Evolutionary conservation across 2,113 vertebrate species (phyloP).

Genomic region (Isurus oxyrinchus): DNA sequence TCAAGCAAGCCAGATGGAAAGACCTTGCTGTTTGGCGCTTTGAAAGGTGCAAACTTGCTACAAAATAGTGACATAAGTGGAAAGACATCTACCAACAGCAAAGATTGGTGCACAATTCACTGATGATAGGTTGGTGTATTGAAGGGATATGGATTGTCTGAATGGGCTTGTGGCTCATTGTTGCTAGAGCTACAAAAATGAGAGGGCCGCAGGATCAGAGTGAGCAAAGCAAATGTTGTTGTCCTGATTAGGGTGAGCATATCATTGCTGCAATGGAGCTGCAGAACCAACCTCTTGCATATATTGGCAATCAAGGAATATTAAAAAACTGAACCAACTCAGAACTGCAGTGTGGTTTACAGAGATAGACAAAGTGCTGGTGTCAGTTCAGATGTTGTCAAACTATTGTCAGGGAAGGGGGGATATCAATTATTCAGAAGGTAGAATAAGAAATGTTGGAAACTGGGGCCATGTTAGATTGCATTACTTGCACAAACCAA

Average conservation of each 20-base stretch:
- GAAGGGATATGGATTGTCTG: not conserved
- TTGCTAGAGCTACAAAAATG: not conserved
- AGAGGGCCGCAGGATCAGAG: not conserved
- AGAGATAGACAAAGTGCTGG: not conserved
- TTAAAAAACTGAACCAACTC: not conserved
- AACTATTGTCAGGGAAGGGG: not conserved
- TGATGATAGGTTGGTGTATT: not conserved
- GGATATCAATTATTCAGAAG: too few relatives aligned
- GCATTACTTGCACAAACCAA: not conserved
- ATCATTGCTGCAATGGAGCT: not conserved
- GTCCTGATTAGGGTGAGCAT: not conserved
- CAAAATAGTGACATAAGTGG: not conserved
- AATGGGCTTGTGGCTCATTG: not conserved
- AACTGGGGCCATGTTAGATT: not conserved
- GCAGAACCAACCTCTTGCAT: too few relatives aligned
- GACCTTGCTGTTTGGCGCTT: not conserved
- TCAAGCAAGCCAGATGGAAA: not conserved
- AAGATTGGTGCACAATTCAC: not conserved
- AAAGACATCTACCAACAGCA: not conserved
- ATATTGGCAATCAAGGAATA: not conserved
- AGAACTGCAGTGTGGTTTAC: not conserved
- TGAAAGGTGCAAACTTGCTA: not conserved
- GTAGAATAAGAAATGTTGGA: not conserved
- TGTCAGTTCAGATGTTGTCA: not conserved
- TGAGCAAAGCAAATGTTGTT: not conserved